Conservation (phyloP, 2,888 invertebrate genomes). For the Drosophila mercatorum region DNA sequence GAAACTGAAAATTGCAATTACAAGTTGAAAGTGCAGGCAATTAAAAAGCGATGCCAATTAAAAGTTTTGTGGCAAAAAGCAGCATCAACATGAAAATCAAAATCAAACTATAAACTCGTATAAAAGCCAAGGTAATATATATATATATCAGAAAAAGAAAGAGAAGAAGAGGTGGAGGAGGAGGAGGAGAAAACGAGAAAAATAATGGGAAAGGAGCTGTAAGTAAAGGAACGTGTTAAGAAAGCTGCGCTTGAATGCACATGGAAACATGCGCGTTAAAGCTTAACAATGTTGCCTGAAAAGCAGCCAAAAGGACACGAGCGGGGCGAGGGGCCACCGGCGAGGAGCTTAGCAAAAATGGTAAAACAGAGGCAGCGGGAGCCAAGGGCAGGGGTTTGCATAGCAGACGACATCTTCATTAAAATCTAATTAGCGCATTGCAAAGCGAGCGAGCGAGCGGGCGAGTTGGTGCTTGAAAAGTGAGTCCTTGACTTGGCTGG, state of each 20-base stretch:
- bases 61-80: conserved; percentile 33
- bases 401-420: conserved; percentile 80
- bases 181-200: background rate
- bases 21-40: conserved; percentile 27
- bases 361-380: background rate
- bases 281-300: conserved; percentile 59
- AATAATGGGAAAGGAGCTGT: background rate
- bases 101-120: conserved; percentile 12
- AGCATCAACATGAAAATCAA: conserved; percentile 14
- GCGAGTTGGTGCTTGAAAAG: conserved; percentile 26
- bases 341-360: background rate
- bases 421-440: conserved; percentile 83
- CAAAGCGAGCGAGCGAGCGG: conserved; percentile 25
- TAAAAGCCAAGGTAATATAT: conserved; percentile 9
- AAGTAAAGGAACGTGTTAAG: conserved; percentile 31
- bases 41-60: conserved; percentile 36
- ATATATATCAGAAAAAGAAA: background rate
- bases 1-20: conserved; percentile 19
- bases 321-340: background rate
- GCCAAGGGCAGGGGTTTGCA: conserved; percentile 7
- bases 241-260: conserved; percentile 58
- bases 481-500: conserved; percentile 41
- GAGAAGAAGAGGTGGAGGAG: background rate
- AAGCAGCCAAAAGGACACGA: background rate
- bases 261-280: conserved; percentile 65